phyloP scores from a whole-genome alignment of 2,888 invertebrate species.

The Neria commutata region DNA sequence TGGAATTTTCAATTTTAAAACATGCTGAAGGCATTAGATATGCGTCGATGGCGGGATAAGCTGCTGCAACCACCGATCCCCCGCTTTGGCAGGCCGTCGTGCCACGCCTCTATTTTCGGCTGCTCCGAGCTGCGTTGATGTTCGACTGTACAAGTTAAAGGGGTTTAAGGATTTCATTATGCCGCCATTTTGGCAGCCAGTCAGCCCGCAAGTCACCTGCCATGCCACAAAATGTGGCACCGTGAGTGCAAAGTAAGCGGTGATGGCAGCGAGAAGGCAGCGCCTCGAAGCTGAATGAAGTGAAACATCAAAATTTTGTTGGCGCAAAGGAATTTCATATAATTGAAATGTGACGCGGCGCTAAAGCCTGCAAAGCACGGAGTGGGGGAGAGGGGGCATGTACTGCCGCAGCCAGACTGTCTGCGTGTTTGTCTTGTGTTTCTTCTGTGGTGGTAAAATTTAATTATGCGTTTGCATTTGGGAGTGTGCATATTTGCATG shows the following conservation, averaged over 20 bases:
- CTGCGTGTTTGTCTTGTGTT: not conserved
- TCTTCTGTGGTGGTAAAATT: not conserved
- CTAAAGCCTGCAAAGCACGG: not conserved
- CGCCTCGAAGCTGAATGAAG: too few relatives aligned
- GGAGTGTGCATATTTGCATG: too few relatives aligned
- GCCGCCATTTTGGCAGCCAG: not conserved
- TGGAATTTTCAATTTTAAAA: not conserved
- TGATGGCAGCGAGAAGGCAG: too few relatives aligned
- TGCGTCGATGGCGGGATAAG: not conserved
- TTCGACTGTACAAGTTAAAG: not conserved
- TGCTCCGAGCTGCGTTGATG: not conserved
- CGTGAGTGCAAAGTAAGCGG: too few relatives aligned
- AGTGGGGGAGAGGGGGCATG: not conserved
- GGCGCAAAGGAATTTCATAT: constrained; percentile 2
- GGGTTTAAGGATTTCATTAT: not conserved
- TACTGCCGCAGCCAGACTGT: too few relatives aligned
- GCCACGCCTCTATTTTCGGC: not conserved
- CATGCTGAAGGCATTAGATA: not conserved
- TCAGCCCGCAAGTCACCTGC: too few relatives aligned
- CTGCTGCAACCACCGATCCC: not conserved
- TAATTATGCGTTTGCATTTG: not conserved
- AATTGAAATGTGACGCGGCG: not conserved
- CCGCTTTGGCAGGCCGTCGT: not conserved
- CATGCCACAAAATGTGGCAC: too few relatives aligned
- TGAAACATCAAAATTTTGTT: not conserved